These are phyloP conservation scores for Heliconius eleuchia DNA, from an alignment of 1,140 invertebrate genomes.

Conservation along the genomic window DNA sequence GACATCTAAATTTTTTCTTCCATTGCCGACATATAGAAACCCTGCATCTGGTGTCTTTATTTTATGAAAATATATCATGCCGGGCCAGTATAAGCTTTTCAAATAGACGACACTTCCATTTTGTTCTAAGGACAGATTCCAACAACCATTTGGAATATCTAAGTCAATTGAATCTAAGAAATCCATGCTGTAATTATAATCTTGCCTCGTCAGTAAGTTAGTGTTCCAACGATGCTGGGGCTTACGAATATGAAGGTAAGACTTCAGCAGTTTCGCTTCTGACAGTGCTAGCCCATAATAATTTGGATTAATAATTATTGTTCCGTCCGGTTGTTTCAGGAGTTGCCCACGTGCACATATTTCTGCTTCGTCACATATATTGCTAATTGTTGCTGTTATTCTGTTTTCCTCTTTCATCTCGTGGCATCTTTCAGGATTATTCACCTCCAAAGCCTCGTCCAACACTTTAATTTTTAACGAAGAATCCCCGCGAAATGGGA, in stretches of 20 bases:
- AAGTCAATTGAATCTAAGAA: slow-evolving; percentile 88
- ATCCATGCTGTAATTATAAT: slow-evolving; percentile 90
- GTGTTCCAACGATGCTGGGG: slow-evolving; percentile 87
- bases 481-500: slow-evolving; percentile 67
- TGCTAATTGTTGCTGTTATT: slow-evolving; percentile 85
- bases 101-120: slow-evolving; percentile 83
- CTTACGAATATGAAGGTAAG: slow-evolving; percentile 85
- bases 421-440: slow-evolving; percentile 72
- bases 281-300: slow-evolving; percentile 84
- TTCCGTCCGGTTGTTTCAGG: slow-evolving; percentile 84
- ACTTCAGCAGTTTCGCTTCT: slow-evolving; percentile 84
- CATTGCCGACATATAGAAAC: slow-evolving; percentile 87
- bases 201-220: slow-evolving; percentile 85
- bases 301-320: slow-evolving; percentile 84
- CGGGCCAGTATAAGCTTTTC: slow-evolving; percentile 88
- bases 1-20: slow-evolving; percentile 87
- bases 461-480: slow-evolving; percentile 67
- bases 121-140: slow-evolving; percentile 83
- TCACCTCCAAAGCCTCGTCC: slow-evolving; percentile 76
- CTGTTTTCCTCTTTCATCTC: slow-evolving; percentile 89
- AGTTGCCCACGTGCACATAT: slow-evolving; percentile 87
- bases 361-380: slow-evolving; percentile 86
- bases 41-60: slow-evolving; percentile 85
- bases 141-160: slow-evolving; percentile 85
- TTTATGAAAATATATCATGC: slow-evolving; percentile 88